These are phyloP conservation scores for Coptodon bakossiorum DNA, from an alignment of 2,113 vertebrate species.

Conservation along the genomic window DNA sequence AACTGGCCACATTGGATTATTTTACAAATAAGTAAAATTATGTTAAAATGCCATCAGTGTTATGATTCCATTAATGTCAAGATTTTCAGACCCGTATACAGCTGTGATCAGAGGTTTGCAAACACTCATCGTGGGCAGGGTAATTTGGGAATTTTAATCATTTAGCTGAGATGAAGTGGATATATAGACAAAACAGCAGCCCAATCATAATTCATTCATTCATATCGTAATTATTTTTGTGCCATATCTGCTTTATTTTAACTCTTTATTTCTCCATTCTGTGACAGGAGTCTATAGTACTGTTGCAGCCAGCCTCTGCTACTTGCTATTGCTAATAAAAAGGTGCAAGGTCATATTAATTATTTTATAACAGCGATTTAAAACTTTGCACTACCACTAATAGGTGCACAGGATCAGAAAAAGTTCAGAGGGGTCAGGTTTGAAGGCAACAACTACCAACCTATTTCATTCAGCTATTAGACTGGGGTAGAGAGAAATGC, in stretches of 20 bases:
- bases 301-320: not conserved
- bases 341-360: not conserved
- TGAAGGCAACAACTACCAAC: not conserved
- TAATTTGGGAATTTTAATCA: not conserved
- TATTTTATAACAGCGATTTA: not conserved
- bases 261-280: not conserved
- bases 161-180: not conserved
- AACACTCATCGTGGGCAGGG: not conserved
- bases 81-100: not conserved
- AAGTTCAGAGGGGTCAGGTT: not conserved
- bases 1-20: not conserved
- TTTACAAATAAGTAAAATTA: not conserved
- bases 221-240: not conserved
- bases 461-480: not conserved
- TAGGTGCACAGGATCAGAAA: not conserved
- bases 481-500: not conserved
- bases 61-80: not conserved
- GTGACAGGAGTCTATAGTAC: not conserved
- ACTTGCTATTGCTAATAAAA: not conserved
- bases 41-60: not conserved
- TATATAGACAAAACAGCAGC: not conserved
- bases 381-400: not conserved
- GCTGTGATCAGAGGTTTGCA: not conserved
- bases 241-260: not conserved
- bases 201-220: not conserved